Base-by-base conservation (phyloP, 2,113 vertebrate genomes). In the Phrynosoma blainvillii region DNA sequence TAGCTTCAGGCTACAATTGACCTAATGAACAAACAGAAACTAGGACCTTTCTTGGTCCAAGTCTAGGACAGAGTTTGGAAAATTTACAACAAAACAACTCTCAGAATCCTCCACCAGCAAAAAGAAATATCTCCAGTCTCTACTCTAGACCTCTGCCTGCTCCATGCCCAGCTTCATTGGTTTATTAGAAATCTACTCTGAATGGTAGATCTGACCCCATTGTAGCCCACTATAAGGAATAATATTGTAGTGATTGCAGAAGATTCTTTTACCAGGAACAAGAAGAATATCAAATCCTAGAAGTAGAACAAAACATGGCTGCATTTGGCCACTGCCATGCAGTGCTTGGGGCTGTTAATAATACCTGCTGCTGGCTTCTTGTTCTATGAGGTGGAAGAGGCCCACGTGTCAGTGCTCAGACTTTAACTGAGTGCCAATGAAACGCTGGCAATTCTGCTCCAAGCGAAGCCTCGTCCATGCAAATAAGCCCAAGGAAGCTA, bases 401-500 rank as follows among this genome's bases (percentile, higher is more conserved):
- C 84, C 90, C 93, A 91, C 16, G 82, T 95, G 95, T 90, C 90
- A 77, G 84, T 42, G 90, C 92, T 93, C 2, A 0, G 66, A 92
- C 94, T 94, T 92, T 95, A 91, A 93, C 90, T 92, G 94, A 91
- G 59, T 93, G 94, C 94, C 96, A 94, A 92, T 91, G 90, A 95
- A 94, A 94, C 89, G 93, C 89, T 96, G 90, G 84, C 88, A 88
- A 82, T 95, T 96, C 87, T 91, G 93, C 95, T 96, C 87, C 93
- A 89, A 95, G 95, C 93, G 94, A 97, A 96, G 85, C 92, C 76
- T 94, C 93, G 87, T 94, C 94, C 93, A 95, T 93, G 93, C 95
- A 97, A 96, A 97, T 96, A 95, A 96, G 95, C 96, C 95, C 95
- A 96, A 96, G 95, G 96, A 97, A 97, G 96, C 94, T 94, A 93